Evolutionary conservation across 37 sponge, comb jelly and placozoan genomes (phyloP), one percentile per base, ranked within the genome.

Genomic region (Chondrosia reniformis): DNA sequence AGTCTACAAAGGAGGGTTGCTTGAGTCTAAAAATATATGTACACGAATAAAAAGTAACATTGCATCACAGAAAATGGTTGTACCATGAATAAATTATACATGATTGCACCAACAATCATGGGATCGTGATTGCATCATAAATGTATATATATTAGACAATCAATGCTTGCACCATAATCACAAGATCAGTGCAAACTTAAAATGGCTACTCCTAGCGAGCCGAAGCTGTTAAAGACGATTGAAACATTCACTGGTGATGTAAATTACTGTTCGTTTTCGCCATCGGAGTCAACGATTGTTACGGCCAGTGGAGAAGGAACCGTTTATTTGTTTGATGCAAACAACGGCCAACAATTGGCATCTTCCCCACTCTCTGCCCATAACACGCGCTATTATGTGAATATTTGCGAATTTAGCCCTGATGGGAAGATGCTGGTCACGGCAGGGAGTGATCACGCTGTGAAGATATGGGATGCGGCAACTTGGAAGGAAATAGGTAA

Each of bases 191-290:
- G 7, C 6, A 59, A 59, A 59, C n/a, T n/a, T n/a, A n/a, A n/a
- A 6, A 59, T 59, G 61, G 61, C 61, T 6, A 30, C n/a, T 13
- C 61, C 61, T 6, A 59, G n/a, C 22, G 72, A 69, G 43, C 72
- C 72, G 7, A 34, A 34, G n/a, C 41, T 69, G 42, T 6, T 69
- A n/a, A 69, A 69, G 44, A 24, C 38, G 22, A 69, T 69, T 6
- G 43, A 69, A 2, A 44, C 43, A 10, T 42, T 41, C 72, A 24
- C 32, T 40, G 77, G 81, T 6, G 91, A 90, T 72, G 81, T 90
- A 4, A 90, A 90, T 84, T 83, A 66, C 33, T 79, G 80, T 52
- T 17, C 56, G 4, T 90, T 83, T 76, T 91, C 88, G 3, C 88
- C 92, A 9, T 57, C 45, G 3, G 34, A 34, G 22, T 22, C 33